Conservation (phyloP, 2,888 invertebrate genomes). For the Melieria picta region DNA sequence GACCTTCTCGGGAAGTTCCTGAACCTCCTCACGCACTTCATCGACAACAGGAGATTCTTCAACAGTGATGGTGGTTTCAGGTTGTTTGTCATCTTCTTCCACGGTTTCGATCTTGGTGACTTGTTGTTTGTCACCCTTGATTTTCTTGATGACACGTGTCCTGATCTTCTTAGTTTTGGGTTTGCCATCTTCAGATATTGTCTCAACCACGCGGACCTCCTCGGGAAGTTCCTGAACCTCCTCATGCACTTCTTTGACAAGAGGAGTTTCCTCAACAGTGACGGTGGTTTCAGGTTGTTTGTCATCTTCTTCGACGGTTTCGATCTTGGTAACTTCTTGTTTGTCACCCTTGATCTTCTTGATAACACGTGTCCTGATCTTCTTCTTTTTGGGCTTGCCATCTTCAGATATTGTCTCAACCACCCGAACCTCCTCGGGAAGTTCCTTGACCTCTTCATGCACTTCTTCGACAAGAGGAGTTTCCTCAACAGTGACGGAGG, state of each 20-base stretch:
- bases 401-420: slow-evolving; percentile 36
- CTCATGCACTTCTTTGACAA: slow-evolving; percentile 11
- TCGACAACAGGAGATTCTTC: slow-evolving; percentile 20
- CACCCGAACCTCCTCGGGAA: slow-evolving; percentile 35
- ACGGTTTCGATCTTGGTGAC: slow-evolving; percentile 49
- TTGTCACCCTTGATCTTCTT: slow-evolving; percentile 38
- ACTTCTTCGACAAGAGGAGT: slow-evolving; percentile 38
- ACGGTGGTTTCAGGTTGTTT: slow-evolving; percentile 38
- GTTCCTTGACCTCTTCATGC: slow-evolving; percentile 10
- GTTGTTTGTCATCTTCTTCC: slow-evolving; percentile 46
- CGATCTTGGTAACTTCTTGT: slow-evolving; percentile 38
- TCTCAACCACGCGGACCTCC: slow-evolving; percentile 53
- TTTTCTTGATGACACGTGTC: slow-evolving; percentile 47
- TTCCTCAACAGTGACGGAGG: slow-evolving; percentile 52
- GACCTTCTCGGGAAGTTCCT: slow-evolving; percentile 36
- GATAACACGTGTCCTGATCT: slow-evolving; percentile 30
- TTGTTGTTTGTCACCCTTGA: slow-evolving; percentile 48
- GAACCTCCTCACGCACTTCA: neutral
- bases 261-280: slow-evolving; percentile 32
- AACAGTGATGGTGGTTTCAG: neutral
- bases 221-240: slow-evolving; percentile 24
- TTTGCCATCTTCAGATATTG: slow-evolving; percentile 55
- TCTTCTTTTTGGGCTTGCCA: slow-evolving; percentile 37
- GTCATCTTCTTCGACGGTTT: slow-evolving; percentile 38
- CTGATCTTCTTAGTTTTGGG: slow-evolving; percentile 46